Conservation (phyloP, 1,140 invertebrate genomes). For the Meloidogyne exigua region DNA sequence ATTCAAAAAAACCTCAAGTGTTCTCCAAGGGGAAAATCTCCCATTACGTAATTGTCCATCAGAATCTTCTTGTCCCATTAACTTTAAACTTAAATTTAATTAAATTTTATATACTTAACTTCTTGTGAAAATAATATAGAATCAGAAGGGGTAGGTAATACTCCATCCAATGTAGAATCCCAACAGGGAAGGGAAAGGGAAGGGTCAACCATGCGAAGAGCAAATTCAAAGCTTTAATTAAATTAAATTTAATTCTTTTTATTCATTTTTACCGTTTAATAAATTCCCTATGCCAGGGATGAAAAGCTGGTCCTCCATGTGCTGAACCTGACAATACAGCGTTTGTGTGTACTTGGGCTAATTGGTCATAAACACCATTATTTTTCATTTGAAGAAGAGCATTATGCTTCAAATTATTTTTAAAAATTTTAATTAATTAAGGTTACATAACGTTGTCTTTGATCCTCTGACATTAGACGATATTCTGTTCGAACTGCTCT, state of each 20-base stretch:
- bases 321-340: not conserved
- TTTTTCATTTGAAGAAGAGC: constrained; percentile 6
- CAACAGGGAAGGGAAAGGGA: constrained; percentile 45
- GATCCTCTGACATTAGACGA: constrained; percentile 38
- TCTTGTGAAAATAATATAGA: constrained; percentile 19
- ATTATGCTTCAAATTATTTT: constrained; percentile 10
- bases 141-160: constrained; percentile 16
- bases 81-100: constrained; percentile 30
- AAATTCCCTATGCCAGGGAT: constrained; percentile 19
- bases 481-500: constrained; percentile 51
- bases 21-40: constrained; percentile 41
- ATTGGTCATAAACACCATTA: not conserved
- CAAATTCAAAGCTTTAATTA: constrained; percentile 39
- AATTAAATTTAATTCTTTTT: not conserved
- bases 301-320: constrained; percentile 17
- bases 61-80: constrained; percentile 58
- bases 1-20: constrained; percentile 30
- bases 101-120: not conserved
- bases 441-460: constrained; percentile 22
- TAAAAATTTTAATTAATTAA: not conserved
- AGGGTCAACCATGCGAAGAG: constrained; percentile 47
- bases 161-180: constrained; percentile 32
- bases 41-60: constrained; percentile 41
- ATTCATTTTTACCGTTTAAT: constrained; percentile 10
- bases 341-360: not conserved